Evolutionary conservation across 2,113 vertebrate genomes (phyloP).

Genomic region (Ceyx margarethae): DNA sequence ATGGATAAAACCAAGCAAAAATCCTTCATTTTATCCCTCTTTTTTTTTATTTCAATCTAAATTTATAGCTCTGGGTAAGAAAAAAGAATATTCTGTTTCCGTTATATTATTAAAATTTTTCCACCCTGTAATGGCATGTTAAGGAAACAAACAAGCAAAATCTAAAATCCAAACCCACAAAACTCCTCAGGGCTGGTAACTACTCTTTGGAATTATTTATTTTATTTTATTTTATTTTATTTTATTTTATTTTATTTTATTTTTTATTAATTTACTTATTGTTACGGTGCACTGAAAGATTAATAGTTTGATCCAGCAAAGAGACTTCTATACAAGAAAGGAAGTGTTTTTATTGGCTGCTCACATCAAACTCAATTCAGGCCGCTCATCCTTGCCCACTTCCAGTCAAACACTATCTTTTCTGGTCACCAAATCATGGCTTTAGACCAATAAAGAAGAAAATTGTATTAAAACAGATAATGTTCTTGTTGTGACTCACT

Average conservation of each 20-base stretch:
- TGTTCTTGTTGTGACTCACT: background rate
- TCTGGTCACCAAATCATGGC: background rate
- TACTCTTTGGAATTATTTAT: background rate
- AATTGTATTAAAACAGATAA: background rate
- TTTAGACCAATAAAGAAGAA: background rate
- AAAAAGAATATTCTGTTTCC: background rate
- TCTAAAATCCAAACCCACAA: background rate
- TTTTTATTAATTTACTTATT: no score
- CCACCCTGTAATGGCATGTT: background rate
- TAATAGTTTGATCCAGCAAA: background rate
- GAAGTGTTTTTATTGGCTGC: background rate
- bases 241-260: no score
- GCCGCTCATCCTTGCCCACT: background rate
- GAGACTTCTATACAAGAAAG: background rate
- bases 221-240: no score
- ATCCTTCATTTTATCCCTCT: background rate
- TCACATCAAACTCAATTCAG: background rate
- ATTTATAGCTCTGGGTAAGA: background rate
- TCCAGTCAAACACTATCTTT: background rate
- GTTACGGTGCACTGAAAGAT: background rate
- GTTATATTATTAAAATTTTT: background rate
- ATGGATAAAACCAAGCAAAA: background rate
- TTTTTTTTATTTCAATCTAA: background rate
- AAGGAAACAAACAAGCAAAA: background rate
- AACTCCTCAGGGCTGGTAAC: background rate